Evolutionary conservation across 2,888 invertebrate genomes (phyloP), one percentile per base, ranked within the genome.

Genomic region (Sminthurinus aureus): DNA sequence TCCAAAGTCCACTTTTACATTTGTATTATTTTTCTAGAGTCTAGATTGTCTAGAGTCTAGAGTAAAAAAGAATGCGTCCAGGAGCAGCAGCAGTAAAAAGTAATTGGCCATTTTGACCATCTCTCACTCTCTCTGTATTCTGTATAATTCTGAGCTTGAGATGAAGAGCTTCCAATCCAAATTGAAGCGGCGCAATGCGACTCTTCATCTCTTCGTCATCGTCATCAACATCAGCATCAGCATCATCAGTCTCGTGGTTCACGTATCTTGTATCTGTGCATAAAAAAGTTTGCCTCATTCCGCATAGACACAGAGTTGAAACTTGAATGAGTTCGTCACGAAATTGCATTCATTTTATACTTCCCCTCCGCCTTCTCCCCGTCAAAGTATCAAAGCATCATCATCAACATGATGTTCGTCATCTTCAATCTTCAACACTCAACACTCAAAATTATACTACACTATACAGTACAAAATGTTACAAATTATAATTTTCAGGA

Each of bases 271-370:
- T 67, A 3, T 67, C 4, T 67, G 38, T 38, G 6, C 3, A 38
- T 4, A 38, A 38, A 38, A 38, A 38, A 38, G 6, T 4, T 20
- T 67, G 67, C 22, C n/a, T 64, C n/a, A n/a, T n/a, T n/a, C 11
- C 22, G 20, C 11, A 67, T 20, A 67, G 3, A 67, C 20, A n/a
- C 8, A 20, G 0, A 64, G n/a, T 38, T 4, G 38, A 38, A 1
- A 38, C 38, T 38, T 38, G 22, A 71, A 71, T 22, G 24, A 71
- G 71, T 71, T 24, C 11, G 71, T 71, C 71, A 71, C 71, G 71
- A 71, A 13, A 24, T 71, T 26, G 8, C 71, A 24, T 71, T 71
- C 71, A 71, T 71, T 71, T 26, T 6, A 1, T 4, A 38, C 38
- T 26, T 26, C 11, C 26, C 15, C 24, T 71, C 24, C 24, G 20